phyloP scores from a whole-genome alignment of 2,888 invertebrate species.

The Rhingia campestris region DNA sequence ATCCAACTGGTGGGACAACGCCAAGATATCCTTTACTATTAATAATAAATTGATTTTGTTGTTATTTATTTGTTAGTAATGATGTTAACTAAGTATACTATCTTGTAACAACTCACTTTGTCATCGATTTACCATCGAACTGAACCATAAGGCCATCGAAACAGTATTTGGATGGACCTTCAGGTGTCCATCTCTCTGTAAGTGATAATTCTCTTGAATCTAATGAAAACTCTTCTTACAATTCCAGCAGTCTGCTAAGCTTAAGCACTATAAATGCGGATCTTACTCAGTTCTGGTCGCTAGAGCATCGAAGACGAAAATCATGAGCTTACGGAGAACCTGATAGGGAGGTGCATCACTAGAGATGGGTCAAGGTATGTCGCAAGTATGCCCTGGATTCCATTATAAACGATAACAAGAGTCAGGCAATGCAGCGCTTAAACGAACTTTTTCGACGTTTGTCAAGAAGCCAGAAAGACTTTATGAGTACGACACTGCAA shows the following conservation, averaged over 20 bases:
- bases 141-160: slow-evolving; percentile 1
- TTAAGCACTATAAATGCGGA: not conserved
- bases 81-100: too few species aligned
- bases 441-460: not conserved
- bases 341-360: not conserved
- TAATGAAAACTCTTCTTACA: slow-evolving; percentile 1
- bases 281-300: not conserved
- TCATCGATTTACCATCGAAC: too few species aligned
- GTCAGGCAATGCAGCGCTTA: slow-evolving; percentile 6
- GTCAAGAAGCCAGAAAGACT: slow-evolving; percentile 5
- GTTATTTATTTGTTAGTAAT: too few species aligned
- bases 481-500: too few species aligned
- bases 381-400: not conserved
- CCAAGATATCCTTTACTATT: too few species aligned
- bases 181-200: slow-evolving; percentile 6
- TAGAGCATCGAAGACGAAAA: not conserved
- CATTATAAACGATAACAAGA: not conserved
- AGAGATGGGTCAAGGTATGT: not conserved
- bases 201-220: not conserved
- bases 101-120: too few species aligned
- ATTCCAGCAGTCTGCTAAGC: slow-evolving; percentile 4
- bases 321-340: not conserved
- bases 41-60: too few species aligned
- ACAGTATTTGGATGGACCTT: slow-evolving; percentile 2
- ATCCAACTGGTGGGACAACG: too few species aligned